phyloP scores from a whole-genome alignment of 2,797 vertebrate genomes.

The Synaphobranchus kaupii region DNA sequence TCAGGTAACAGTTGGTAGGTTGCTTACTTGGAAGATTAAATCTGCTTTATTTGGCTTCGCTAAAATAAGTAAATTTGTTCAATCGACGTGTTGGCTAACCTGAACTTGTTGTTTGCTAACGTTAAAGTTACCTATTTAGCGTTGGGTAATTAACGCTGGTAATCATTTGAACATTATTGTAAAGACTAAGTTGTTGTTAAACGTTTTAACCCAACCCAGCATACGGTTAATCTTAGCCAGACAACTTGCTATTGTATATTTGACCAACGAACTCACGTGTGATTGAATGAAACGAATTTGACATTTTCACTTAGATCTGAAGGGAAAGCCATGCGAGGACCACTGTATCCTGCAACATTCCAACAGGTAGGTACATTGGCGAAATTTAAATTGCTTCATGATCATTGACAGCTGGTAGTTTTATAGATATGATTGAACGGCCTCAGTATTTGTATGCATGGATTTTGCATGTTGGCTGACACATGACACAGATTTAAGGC shows the following conservation, averaged over 20 bases:
- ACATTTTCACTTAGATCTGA: constrained; percentile 78
- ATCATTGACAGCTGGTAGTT: not conserved
- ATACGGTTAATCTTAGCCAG: not conserved
- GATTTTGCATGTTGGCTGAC: too few relatives aligned
- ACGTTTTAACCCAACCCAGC: not conserved
- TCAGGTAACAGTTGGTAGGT: not conserved
- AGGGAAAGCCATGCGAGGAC: constrained; percentile 86
- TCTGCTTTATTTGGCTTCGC: not conserved
- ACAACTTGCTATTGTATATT: not conserved
- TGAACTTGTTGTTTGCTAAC: too few relatives aligned
- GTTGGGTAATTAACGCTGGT: not conserved
- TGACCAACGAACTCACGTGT: not conserved
- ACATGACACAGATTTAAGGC: too few relatives aligned
- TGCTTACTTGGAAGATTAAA: not conserved
- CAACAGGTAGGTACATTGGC: constrained; percentile 80
- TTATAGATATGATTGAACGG: not conserved
- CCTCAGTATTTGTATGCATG: too few relatives aligned
- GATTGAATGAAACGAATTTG: not conserved
- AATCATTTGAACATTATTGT: not conserved
- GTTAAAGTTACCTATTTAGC: not conserved
- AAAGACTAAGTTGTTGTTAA: not conserved
- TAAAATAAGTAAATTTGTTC: too few relatives aligned
- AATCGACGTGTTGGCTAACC: too few relatives aligned
- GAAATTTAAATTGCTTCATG: not conserved
- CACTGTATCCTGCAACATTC: constrained; percentile 95